Base-by-base conservation (phyloP, 2,888 invertebrate genomes). In the Sphinx pinastri region DNA sequence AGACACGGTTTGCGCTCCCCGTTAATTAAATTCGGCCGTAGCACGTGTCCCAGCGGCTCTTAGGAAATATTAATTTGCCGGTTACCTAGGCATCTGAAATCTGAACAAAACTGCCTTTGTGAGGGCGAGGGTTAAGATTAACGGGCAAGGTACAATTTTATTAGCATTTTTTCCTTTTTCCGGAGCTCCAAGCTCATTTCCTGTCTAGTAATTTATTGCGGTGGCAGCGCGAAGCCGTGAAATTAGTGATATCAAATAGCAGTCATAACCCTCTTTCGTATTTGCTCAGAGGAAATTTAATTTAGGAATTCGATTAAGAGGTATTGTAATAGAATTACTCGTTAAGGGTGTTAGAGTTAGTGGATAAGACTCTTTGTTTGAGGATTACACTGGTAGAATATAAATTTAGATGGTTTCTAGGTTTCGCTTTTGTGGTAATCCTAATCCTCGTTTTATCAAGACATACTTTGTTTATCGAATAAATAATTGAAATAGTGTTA, bases 121-220 rank as follows among this genome's bases (percentile, higher is more conserved):
- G 73, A 75, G 75, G 75, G 81, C 83, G 84, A 81, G 88, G 89
- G 89, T 89, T 89, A 87, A 90, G 90, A 92, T 91, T 91, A 91
- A 91, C 89, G 87, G 84, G 82, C 79, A 84, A 89, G 88, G 90
- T 88, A 90, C 88, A 88, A 90, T 92, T 92, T 91, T 92, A 92
- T 91, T 92, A 91, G 90, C 90, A 91, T 90, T 92, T 92, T 91
- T 92, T 88, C 89, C 88, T 87, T 85, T 86, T 90, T 87, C 88
- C 91, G 87, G 86, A 78, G 86, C 83, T 81, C 88, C 83, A 85
- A 87, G 87, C 90, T 92, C 90, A 92, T 91, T 92, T 92, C 91
- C 91, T 86, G 85, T 83, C 76, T 76, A 81, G 85, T 90, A 90
- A 92, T 92, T 92, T 92, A 91, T 91, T 86, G 80, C 85, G 82